A percentile compares a stretch with the other conserved stretches of the same genome.
These are phyloP conservation scores for Eufriesea mexicana DNA, from an alignment of 1,140 invertebrate genomes.

Conservation along the genomic window DNA sequence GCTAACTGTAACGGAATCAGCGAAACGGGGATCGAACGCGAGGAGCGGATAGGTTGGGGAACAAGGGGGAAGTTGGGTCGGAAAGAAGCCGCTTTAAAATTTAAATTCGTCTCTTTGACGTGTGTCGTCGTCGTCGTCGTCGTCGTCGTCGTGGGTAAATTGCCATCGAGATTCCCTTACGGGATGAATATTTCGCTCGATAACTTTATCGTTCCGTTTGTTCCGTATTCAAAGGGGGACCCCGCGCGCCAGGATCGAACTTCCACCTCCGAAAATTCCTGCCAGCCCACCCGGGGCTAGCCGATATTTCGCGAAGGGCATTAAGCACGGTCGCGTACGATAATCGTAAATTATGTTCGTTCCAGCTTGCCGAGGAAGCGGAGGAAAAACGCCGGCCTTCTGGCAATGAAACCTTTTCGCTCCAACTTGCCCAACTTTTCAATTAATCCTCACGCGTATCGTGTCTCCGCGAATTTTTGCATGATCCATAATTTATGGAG, in stretches of 20 bases:
- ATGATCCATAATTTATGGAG: conserved; percentile 49
- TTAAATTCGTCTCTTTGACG: conserved; percentile 27
- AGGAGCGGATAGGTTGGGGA: not conserved
- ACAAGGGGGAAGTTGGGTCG: not conserved
- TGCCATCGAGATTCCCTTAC: conserved; percentile 4
- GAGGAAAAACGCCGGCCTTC: not conserved
- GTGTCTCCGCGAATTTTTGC: conserved; percentile 31
- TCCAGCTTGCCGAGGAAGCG: not conserved
- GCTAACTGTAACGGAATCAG: not conserved
- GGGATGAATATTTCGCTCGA: conserved; percentile 7
- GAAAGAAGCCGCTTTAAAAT: conserved; percentile 7
- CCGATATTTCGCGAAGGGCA: not conserved
- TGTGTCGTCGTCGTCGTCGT: no score
- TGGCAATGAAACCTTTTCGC: not conserved
- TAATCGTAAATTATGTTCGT: conserved; percentile 32
- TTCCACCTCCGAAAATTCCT: not conserved
- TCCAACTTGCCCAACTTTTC: conserved; percentile 35
- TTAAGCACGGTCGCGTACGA: conserved; percentile 19
- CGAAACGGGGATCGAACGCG: not conserved
- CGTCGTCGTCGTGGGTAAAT: not conserved
- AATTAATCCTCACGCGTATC: conserved; percentile 53
- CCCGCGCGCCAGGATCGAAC: not conserved
- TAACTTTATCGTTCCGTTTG: conserved; percentile 25
- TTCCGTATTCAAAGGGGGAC: not conserved
- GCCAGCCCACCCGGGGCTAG: not conserved